Base-by-base conservation (phyloP, 2,113 vertebrate genomes). In the Oncorhynchus masou region DNA sequence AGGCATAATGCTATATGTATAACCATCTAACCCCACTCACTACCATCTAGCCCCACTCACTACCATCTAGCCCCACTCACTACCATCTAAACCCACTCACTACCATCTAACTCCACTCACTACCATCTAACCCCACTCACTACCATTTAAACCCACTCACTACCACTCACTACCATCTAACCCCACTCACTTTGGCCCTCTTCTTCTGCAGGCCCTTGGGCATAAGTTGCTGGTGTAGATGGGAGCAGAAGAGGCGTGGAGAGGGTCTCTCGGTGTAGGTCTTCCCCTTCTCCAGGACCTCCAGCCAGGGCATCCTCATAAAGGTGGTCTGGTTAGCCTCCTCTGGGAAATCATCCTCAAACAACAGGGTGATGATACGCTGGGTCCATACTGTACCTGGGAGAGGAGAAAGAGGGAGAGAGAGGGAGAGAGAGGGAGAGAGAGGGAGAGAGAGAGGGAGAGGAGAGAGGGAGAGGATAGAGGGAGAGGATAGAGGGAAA, bases 311-410 rank as follows among this genome's bases (percentile, higher is more conserved):
- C 85, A 88, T 84, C n/a, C 51, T 68, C 0, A 79, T 1, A 3
- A 7, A 59, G 0, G 73, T 78, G 31, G 0, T 49, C 54, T 12
- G 0, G 15, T 72, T 39, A 48, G 16, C 54, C 8, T 54, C 15
- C 16, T 82, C 83, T 0, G 80, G 78, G 39, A 82, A 79, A 62
- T 82, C 81, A 1, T 82, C 48, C 2, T 83, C 74, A 2, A 80
- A 83, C 66, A 88, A 65, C 24, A 79, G 77, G 1, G 76, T 84
- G 0, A 87, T n/a, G 16, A 88, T 88, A 2, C 73, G 66, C 70
- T 88, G 85, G 39, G 76, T 80, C 85, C 85, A 87, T 8, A 87
- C 68, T 0, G 87, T 85, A 12, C 87, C 87, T 88, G 24, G 11
- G 27, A 29, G 27, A n/a, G 22, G 22, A 27, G 11, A 4, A 25